Conservation (phyloP, 2,888 invertebrate genomes). For the Drosophila paranaensis region DNA sequence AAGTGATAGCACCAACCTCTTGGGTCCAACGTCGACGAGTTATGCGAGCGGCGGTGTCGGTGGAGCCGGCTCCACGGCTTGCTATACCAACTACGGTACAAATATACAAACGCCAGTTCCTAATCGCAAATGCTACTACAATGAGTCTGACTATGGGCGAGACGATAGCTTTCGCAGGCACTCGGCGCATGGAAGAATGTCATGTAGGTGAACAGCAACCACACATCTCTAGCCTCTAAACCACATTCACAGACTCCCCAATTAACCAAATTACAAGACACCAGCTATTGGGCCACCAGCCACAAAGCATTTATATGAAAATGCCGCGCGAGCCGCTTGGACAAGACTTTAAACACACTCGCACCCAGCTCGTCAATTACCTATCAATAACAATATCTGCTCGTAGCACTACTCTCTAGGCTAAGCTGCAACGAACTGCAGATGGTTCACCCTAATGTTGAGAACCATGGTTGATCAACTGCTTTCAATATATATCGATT, state of each 20-base stretch:
- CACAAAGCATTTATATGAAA: constrained; percentile 22
- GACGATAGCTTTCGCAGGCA: constrained; percentile 85
- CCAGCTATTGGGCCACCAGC: constrained; percentile 37
- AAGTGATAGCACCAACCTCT: constrained; percentile 85
- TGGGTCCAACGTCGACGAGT: constrained; percentile 83
- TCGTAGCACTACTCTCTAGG: constrained; percentile 39
- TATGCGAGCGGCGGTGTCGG: constrained; percentile 75
- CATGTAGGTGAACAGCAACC: constrained; percentile 76
- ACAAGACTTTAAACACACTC: constrained; percentile 41
- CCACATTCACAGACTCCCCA: constrained; percentile 37
- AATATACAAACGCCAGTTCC: constrained; percentile 85
- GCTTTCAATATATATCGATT: constrained; percentile 43
- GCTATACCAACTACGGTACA: constrained; percentile 85
- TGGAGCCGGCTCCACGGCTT: constrained; percentile 72
- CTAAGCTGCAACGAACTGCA: constrained; percentile 51
- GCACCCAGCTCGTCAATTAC: constrained; percentile 54
- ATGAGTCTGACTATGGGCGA: constrained; percentile 82
- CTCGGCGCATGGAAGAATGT: constrained; percentile 85
- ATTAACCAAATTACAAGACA: constrained; percentile 29
- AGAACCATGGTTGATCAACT: constrained; percentile 31
- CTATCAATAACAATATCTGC: constrained; percentile 16
- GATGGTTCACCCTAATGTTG: constrained; percentile 34
- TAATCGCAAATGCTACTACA: constrained; percentile 84
- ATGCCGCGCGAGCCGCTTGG: constrained; percentile 57
- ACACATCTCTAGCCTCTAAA: constrained; percentile 32